Evolutionary conservation across 2,113 vertebrate genomes (phyloP), one percentile per base, ranked within the genome.

Genomic region (Siniperca chuatsi): DNA sequence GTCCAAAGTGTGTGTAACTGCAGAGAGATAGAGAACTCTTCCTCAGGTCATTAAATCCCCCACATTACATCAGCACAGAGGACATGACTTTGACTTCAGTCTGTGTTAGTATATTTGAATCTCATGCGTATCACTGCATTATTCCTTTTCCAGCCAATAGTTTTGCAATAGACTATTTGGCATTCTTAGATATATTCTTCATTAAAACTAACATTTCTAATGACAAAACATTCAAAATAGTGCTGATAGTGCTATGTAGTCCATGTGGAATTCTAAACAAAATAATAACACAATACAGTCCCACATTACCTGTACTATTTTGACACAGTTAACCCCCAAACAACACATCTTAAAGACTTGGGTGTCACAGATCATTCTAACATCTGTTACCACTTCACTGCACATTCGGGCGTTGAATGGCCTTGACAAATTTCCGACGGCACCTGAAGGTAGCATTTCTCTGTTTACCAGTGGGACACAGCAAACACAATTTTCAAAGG

Each of bases 401-500:
- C 18, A 37, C 64, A 67, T 42, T 74, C 37, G 33, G 8, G 15
- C 11, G 1, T 76, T 61, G 5, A 62, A 18, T 46, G 15, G 4
- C 0, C 37, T 20, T 52, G 0, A 40, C 12, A 82, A 5, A 70
- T 75, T 80, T 82, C 78, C 54, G 1, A 82, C 33, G 18, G 70
- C 40, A 8, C 0, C 0, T 86, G 54, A 91, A 91, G 44, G 84
- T 80, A 91, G n/a, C 90, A 78, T 79, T 73, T 71, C 33, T 42
- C 65, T 64, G 58, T 82, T 76, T 78, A 85, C 57, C 55, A 7
- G 37, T 70, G 33, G 65, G 23, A 46, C 52, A 21, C 6, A 40
- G 64, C 4, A 68, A 48, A 86, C 65, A 55, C 40, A 69, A 50
- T 61, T 84, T 79, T 44, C 21, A 42, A 57, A 84, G 57, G 85